phyloP scores from a whole-genome alignment of 2,797 vertebrate genomes.

The Onychomys arenicola region DNA sequence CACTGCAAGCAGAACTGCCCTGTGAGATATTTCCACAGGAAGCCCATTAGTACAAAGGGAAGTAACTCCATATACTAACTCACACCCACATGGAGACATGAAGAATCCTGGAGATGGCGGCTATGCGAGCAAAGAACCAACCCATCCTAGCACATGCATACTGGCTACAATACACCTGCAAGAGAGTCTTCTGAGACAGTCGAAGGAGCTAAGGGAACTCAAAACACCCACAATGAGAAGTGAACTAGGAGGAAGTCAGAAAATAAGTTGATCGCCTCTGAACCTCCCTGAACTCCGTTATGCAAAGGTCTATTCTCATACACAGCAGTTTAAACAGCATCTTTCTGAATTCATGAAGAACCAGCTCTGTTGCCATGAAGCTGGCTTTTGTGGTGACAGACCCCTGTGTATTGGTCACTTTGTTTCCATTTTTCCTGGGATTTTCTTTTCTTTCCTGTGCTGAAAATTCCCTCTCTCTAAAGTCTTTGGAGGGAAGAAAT shows the following conservation, averaged over 20 bases:
- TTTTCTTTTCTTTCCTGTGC: background rate
- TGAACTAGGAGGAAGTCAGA: background rate
- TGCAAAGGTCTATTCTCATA: background rate
- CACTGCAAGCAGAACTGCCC: background rate
- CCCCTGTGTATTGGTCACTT: background rate
- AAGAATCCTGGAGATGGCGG: background rate
- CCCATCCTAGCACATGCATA: background rate
- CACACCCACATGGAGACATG: background rate
- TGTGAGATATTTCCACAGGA: background rate
- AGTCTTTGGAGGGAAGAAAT: background rate
- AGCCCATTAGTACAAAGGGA: background rate
- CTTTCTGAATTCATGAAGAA: background rate
- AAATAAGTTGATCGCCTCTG: background rate
- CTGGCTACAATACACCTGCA: background rate
- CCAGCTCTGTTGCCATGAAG: background rate
- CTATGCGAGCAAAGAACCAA: background rate
- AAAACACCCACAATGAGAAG: background rate
- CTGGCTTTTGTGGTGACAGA: background rate
- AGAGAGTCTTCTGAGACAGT: background rate
- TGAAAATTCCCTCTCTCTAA: background rate
- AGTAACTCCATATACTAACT: background rate
- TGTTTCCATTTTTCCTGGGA: background rate
- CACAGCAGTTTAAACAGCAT: background rate
- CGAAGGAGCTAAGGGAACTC: background rate
- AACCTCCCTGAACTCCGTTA: too few relatives aligned